Percentiles rank a stretch among this genome's conserved stretches.
Conservation (phyloP, 2,797 vertebrate species). For the Muscicapa comitata region DNA sequence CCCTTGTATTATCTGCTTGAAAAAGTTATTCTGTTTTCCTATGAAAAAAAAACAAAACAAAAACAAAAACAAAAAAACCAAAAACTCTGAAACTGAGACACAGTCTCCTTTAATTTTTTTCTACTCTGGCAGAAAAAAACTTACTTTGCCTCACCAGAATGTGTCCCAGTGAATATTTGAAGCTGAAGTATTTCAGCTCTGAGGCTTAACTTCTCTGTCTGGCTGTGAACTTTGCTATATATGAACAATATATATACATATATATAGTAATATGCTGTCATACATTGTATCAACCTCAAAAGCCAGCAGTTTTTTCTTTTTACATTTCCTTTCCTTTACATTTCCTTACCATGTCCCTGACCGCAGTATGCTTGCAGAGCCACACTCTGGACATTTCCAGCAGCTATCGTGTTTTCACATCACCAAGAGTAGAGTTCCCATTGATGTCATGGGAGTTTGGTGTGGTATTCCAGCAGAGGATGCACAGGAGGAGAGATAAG, state of each 20-base stretch:
- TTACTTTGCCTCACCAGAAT: background rate
- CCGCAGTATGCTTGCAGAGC: background rate
- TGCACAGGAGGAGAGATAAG: background rate
- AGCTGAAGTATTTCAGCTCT: background rate
- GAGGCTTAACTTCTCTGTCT: background rate
- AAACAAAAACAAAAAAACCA: no score
- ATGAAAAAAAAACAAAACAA: background rate
- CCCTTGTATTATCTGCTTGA: background rate
- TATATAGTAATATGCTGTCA: background rate
- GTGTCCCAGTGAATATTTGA: background rate
- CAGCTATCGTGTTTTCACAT: background rate
- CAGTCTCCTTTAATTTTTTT: background rate
- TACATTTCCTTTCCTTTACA: background rate
- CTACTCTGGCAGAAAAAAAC: background rate
- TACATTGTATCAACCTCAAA: background rate
- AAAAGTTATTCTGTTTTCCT: constrained; percentile 7
- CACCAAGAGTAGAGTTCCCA: background rate
- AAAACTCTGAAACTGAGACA: background rate
- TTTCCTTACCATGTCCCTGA: background rate
- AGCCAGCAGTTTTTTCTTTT: background rate
- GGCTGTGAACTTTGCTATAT: background rate
- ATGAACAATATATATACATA: background rate
- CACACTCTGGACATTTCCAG: background rate
- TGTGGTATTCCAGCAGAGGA: background rate
- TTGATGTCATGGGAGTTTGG: background rate